Conservation (phyloP, 2,797 vertebrate species). For the Lepilemur septentrionalis region DNA sequence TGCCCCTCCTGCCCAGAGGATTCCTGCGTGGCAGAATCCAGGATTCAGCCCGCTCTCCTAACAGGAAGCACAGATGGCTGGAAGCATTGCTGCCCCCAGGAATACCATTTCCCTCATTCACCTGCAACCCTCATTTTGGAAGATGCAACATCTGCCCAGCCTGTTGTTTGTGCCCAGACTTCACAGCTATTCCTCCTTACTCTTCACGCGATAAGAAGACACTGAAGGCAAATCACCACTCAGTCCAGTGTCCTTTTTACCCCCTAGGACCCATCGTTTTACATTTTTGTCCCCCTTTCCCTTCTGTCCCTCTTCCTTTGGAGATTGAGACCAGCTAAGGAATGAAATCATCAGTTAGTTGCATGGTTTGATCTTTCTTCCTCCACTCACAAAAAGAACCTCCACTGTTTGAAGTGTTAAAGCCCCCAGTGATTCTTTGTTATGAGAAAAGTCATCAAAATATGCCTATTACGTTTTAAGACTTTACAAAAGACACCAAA, state of each 20-base stretch:
- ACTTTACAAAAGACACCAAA: constrained; percentile 56
- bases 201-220: background rate
- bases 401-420: constrained; percentile 33
- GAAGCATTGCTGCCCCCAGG: background rate
- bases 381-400: constrained; percentile 7
- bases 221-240: background rate
- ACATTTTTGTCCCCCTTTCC: background rate
- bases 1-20: too few species aligned
- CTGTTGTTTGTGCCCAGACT: background rate
- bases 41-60: background rate
- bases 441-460: constrained; percentile 64
- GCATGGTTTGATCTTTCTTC: background rate
- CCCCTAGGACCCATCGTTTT: background rate
- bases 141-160: background rate
- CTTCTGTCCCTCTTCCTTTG: background rate
- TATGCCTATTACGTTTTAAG: constrained; percentile 15
- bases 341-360: background rate
- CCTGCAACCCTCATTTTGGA: background rate
- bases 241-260: accelerated
- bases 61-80: background rate
- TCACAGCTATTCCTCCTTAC: background rate
- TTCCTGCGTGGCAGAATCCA: background rate
- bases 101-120: background rate
- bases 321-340: background rate
- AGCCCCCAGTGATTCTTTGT: background rate